Evolutionary conservation across 35 echinoderm and acorn worm species (phyloP).

Genomic region (Strongylocentrotus purpuratus): DNA sequence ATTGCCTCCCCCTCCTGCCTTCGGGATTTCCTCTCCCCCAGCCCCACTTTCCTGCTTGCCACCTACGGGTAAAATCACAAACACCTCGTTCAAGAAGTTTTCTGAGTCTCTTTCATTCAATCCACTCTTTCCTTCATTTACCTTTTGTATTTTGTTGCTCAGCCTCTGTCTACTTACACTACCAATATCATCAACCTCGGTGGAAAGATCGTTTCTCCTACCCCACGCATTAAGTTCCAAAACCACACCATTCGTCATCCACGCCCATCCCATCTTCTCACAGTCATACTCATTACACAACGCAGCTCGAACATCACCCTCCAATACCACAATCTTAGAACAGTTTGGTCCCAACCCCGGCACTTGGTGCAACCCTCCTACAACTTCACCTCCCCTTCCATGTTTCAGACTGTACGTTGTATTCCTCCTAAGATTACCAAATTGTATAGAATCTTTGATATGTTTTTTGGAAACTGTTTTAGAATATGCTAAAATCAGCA

Average conservation of each 20-base stretch:
- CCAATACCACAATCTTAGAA: not conserved
- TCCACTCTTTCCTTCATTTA: not conserved
- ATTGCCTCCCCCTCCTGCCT: too few relatives aligned
- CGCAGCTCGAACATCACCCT: not conserved
- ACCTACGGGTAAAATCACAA: not conserved
- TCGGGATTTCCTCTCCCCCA: not conserved
- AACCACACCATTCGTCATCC: not conserved
- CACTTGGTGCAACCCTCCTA: not conserved
- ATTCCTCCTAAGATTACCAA: not conserved
- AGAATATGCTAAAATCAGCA: not conserved
- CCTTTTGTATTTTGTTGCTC: not conserved
- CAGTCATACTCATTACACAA: not conserved
- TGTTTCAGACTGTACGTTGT: not conserved
- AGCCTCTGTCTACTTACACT: not conserved
- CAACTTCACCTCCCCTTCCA: not conserved
- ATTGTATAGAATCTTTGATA: not conserved
- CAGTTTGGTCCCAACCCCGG: not conserved
- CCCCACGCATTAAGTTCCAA: not conserved
- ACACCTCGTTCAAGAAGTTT: not conserved
- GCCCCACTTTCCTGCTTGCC: not conserved
- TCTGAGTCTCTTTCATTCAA: not conserved
- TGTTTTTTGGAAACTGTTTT: not conserved
- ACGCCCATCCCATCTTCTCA: constrained; percentile 8
- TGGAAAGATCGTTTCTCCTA: not conserved
- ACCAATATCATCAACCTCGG: not conserved